Evolutionary conservation across 1,140 invertebrate species (phyloP).

Genomic region (Drosophila ogumai): DNA sequence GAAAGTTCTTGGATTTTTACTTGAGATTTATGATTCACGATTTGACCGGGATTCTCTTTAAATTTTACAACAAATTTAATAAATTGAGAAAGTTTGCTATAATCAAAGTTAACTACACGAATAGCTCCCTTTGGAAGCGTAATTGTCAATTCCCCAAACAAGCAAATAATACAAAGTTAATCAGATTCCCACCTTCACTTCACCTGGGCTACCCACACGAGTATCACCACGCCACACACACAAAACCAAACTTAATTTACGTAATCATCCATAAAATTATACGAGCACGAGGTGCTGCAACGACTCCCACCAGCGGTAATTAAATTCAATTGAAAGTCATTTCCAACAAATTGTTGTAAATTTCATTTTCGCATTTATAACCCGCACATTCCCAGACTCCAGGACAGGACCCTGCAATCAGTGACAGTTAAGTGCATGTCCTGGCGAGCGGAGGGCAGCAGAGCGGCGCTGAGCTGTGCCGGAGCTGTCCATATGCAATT

Average conservation of each 20-base stretch:
- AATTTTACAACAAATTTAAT: background rate
- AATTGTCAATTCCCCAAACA: background rate
- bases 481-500: slow-evolving; percentile 46
- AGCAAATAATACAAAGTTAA: slow-evolving; percentile 26
- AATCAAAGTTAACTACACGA: background rate
- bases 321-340: slow-evolving; percentile 76
- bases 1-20: background rate
- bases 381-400: slow-evolving; percentile 23
- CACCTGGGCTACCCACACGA: slow-evolving; percentile 4
- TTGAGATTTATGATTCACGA: background rate
- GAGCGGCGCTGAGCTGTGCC: slow-evolving; percentile 1
- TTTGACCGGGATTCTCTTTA: background rate
- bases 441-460: slow-evolving; percentile 8
- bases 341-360: slow-evolving; percentile 77
- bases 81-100: background rate
- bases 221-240: slow-evolving; percentile 31
- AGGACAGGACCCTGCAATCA: slow-evolving; percentile 19
- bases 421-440: slow-evolving; percentile 55
- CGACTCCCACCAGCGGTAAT: slow-evolving; percentile 52
- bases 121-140: slow-evolving; percentile 1
- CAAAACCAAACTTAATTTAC: slow-evolving; percentile 56
- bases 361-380: slow-evolving; percentile 67
- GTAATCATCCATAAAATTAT: slow-evolving; percentile 63
- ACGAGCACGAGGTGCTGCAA: slow-evolving; percentile 14
- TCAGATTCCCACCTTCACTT: slow-evolving; percentile 20